Percentiles rank a stretch among this genome's conserved stretches.
These are phyloP conservation scores for Eristalinus sepulchralis DNA, from an alignment of 2,888 invertebrate genomes.

Conservation along the genomic window DNA sequence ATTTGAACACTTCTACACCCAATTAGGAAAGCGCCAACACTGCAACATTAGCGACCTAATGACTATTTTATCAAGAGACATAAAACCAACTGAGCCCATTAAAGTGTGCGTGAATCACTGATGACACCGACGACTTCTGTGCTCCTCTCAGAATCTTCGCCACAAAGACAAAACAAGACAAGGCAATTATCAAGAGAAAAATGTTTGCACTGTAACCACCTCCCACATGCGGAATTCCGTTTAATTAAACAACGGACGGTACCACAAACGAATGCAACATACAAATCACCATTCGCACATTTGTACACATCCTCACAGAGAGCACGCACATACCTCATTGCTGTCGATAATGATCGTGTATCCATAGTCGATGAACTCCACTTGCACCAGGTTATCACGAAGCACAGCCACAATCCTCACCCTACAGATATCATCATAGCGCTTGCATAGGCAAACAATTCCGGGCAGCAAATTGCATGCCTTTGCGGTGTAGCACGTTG, in stretches of 20 bases:
- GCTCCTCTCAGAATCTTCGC: constrained; percentile 7
- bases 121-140: background rate
- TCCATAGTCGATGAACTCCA: constrained; percentile 87
- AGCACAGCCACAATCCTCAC: constrained; percentile 83
- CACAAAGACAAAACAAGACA: constrained; percentile 15
- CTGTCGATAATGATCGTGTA: constrained; percentile 84
- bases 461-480: constrained; percentile 71
- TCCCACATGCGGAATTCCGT: constrained; percentile 67
- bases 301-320: background rate
- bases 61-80: background rate
- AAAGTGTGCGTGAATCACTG: constrained; percentile 30
- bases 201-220: constrained; percentile 48
- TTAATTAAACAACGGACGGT: constrained; percentile 41
- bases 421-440: constrained; percentile 85
- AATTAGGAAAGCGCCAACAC: constrained; percentile 26
- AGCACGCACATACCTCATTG: constrained; percentile 80
- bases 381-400: constrained; percentile 83
- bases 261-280: constrained; percentile 6
- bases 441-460: constrained; percentile 76
- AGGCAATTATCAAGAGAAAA: constrained; percentile 21
- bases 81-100: constrained; percentile 9
- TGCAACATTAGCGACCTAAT: constrained; percentile 16
- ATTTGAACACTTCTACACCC: background rate
- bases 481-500: constrained; percentile 75
- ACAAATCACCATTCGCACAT: background rate